Conservation (phyloP, 2,888 invertebrate species). For the Conistra vaccinii region DNA sequence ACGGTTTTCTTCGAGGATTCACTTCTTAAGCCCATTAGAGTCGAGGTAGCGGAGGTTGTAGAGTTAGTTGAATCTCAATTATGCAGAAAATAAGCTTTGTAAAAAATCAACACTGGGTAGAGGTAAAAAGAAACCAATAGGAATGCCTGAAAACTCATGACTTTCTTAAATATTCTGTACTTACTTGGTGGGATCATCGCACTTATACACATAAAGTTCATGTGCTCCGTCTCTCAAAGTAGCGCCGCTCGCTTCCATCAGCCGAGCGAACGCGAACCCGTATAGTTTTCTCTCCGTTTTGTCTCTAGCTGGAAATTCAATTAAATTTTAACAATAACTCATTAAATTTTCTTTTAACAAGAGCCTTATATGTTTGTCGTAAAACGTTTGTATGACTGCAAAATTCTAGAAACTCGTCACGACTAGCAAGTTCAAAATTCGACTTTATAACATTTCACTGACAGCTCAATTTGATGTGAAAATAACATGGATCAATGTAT, state of each 20-base stretch:
- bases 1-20: not conserved
- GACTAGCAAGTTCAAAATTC: not conserved
- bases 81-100: not conserved
- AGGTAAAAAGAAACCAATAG: not conserved
- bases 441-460: not conserved
- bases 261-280: constrained; percentile 96
- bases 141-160: not conserved
- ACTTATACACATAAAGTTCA: constrained; percentile 97
- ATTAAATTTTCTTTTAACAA: not conserved
- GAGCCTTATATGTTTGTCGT: not conserved
- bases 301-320: constrained; percentile 93
- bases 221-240: constrained; percentile 97
- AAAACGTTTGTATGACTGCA: not conserved
- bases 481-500: not conserved
- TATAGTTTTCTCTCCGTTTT: constrained; percentile 97
- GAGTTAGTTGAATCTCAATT: not conserved
- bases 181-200: constrained; percentile 95
- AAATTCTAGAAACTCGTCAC: not conserved
- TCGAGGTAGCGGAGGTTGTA: not conserved
- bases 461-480: not conserved
- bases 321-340: not conserved
- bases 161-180: constrained; percentile 73
- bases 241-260: constrained; percentile 97
- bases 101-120: not conserved
- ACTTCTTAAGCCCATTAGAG: not conserved